Evolutionary conservation across 2,113 vertebrate species (phyloP).

Genomic region (Tyrannus savana): DNA sequence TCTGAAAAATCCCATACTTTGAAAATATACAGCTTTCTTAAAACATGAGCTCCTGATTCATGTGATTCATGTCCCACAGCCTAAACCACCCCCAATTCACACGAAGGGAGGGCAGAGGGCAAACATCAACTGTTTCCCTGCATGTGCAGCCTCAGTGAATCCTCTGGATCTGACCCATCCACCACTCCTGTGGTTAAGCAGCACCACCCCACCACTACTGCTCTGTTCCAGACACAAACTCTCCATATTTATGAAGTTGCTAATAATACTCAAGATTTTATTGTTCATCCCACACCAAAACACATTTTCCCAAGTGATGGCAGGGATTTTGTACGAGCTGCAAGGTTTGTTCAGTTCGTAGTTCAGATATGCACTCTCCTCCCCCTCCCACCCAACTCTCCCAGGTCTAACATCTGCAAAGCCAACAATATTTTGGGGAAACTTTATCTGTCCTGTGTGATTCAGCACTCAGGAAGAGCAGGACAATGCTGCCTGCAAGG

Average conservation of each 20-base stretch:
- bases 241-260: accelerated
- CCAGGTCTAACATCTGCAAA: slow-evolving; percentile 29
- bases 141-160: background rate
- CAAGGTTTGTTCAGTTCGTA: background rate
- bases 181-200: background rate
- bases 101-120: background rate
- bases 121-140: background rate
- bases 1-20: background rate
- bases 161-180: background rate
- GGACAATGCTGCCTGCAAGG: slow-evolving; percentile 27
- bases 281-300: background rate
- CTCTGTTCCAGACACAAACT: background rate
- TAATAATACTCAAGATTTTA: background rate
- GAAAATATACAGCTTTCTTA: background rate
- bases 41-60: background rate
- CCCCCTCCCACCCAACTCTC: background rate
- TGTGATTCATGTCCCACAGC: background rate
- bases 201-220: background rate
- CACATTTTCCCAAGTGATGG: background rate
- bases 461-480: slow-evolving; percentile 38
- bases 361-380: background rate
- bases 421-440: background rate
- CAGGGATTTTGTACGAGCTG: background rate
- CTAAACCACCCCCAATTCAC: background rate
- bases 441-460: slow-evolving; percentile 18